Evolutionary conservation across 2,888 invertebrate species (phyloP).

Genomic region (Plagiodera versicolora): DNA sequence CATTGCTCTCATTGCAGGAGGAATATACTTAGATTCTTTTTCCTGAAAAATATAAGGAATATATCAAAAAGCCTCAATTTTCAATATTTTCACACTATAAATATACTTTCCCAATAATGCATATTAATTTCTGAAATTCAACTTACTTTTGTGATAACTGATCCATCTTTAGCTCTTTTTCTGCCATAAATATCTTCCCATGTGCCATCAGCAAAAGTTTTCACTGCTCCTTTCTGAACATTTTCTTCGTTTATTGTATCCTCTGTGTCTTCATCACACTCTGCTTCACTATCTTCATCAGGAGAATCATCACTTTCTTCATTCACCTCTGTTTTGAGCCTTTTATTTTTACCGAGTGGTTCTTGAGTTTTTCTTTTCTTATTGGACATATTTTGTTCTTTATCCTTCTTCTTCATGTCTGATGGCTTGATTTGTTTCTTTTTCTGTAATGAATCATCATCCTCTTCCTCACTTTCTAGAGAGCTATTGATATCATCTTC

Average conservation of each 20-base stretch:
- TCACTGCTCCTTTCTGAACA: slow-evolving; percentile 27
- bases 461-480: slow-evolving; percentile 4
- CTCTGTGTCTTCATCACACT: too few relatives aligned
- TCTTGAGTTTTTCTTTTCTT: neutral
- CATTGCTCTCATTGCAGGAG: slow-evolving; percentile 75
- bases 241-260: slow-evolving; percentile 29
- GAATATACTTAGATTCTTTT: slow-evolving; percentile 68
- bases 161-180: slow-evolving; percentile 77
- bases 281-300: slow-evolving; percentile 25
- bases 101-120: too few relatives aligned
- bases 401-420: neutral
- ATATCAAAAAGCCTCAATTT: neutral
- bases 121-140: neutral
- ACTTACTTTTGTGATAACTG: slow-evolving; percentile 65
- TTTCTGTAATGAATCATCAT: neutral
- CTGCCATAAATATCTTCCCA: slow-evolving; percentile 96
- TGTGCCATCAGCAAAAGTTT: slow-evolving; percentile 43
- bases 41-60: slow-evolving; percentile 23
- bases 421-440: neutral
- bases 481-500: slow-evolving; percentile 20
- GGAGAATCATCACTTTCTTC: slow-evolving; percentile 9
- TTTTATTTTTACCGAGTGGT: slow-evolving; percentile 8
- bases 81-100: neutral
- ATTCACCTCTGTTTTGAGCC: slow-evolving; percentile 5
- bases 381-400: neutral